Conservation (phyloP, 1,140 invertebrate genomes). For the Panagrolaimus sp. region DNA sequence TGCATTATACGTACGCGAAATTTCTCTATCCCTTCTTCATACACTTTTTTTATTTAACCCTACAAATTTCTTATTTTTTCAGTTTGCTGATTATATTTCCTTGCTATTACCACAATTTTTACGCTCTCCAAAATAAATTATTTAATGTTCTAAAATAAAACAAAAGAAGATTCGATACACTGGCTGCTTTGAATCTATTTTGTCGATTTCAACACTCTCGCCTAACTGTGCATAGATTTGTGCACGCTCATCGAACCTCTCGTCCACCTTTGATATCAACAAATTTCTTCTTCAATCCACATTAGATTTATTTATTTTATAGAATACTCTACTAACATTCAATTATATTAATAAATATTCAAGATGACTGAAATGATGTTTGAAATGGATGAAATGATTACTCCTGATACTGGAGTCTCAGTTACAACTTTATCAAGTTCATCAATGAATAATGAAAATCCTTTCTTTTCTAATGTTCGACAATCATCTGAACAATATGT, state of each 20-base stretch:
- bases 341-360: neutral
- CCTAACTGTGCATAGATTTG: conserved; percentile 6
- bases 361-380: conserved; percentile 18
- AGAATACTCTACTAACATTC: neutral
- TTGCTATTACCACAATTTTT: too few relatives aligned
- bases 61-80: too few relatives aligned
- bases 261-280: conserved; percentile 27
- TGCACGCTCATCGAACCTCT: conserved; percentile 23
- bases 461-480: conserved; percentile 29
- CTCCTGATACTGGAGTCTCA: conserved; percentile 9
- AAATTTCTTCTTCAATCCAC: neutral
- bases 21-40: too few relatives aligned
- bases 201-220: conserved; percentile 1
- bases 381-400: conserved; percentile 7
- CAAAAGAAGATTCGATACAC: too few relatives aligned
- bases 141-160: too few relatives aligned
- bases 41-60: too few relatives aligned
- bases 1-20: too few relatives aligned
- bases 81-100: too few relatives aligned
- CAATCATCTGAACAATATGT: neutral
- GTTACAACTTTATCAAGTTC: conserved; percentile 25
- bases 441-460: conserved; percentile 24
- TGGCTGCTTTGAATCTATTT: neutral
- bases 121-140: too few relatives aligned
- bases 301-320: neutral